A percentile compares a stretch with the other conserved stretches of the same genome.
These are phyloP conservation scores for Himalopsyche kuldschensis DNA, from an alignment of 2,888 invertebrate species.

Conservation along the genomic window DNA sequence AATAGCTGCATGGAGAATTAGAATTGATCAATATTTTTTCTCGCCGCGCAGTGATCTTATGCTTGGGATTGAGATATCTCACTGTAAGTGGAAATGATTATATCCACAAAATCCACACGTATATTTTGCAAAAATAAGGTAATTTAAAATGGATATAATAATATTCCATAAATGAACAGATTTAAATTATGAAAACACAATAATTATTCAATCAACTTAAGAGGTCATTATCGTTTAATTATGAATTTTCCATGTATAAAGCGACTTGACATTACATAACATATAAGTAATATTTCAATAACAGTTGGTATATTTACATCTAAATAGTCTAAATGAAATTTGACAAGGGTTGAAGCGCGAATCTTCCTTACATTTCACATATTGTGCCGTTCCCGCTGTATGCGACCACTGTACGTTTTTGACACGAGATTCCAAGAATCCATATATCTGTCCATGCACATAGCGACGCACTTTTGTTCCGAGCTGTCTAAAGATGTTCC, in stretches of 20 bases:
- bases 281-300: constrained; percentile 8
- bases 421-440: constrained; percentile 94
- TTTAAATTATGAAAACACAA: neutral
- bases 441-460: constrained; percentile 99
- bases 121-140: too few species aligned
- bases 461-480: constrained; percentile 94
- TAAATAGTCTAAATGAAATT: constrained; percentile 13
- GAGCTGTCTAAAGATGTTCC: constrained; percentile 86
- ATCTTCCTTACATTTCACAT: constrained; percentile 60
- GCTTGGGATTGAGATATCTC: too few species aligned
- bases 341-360: neutral
- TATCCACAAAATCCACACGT: too few species aligned
- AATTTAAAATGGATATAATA: too few species aligned
- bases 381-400: constrained; percentile 77
- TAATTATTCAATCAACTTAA: neutral
- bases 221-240: neutral
- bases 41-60: too few species aligned
- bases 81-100: too few species aligned
- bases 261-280: neutral
- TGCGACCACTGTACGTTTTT: constrained; percentile 81
- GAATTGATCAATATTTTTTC: too few species aligned
- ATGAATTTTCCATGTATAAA: neutral
- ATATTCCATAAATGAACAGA: too few species aligned
- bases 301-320: constrained; percentile 30
- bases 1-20: too few species aligned